Evolutionary conservation across 2,888 invertebrate species (phyloP).

Genomic region (Catonia carolina): DNA sequence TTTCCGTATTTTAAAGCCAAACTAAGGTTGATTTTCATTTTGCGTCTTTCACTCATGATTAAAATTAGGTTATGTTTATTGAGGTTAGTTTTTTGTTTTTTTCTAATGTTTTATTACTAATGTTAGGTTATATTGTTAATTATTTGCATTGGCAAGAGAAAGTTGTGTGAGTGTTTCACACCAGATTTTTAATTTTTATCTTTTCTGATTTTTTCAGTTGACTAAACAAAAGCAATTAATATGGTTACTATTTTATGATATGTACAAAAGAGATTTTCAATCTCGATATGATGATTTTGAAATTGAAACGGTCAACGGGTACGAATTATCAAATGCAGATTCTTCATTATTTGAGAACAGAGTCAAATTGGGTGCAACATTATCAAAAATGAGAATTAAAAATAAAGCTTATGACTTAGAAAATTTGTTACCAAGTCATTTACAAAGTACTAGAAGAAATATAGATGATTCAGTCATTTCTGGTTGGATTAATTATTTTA

Average conservation of each 20-base stretch:
- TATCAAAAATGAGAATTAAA: conserved; percentile 67
- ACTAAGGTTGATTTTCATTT: no score
- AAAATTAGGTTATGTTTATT: no score
- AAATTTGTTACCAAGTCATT: conserved; percentile 62
- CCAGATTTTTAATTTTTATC: no score
- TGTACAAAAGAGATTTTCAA: conserved; percentile 56
- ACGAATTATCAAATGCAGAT: conserved; percentile 49
- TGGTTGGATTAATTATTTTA: conserved; percentile 74
- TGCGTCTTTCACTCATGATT: no score
- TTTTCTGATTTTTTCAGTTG: conserved; percentile 40
- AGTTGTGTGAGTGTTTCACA: no score
- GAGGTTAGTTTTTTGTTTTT: no score
- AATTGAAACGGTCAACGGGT: conserved; percentile 21
- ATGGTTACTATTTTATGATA: conserved; percentile 64
- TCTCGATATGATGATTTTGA: neutral
- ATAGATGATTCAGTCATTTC: conserved; percentile 46
- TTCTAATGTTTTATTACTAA: no score
- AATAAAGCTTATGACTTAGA: conserved; percentile 59
- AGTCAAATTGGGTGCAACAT: conserved; percentile 65
- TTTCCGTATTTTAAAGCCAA: no score
- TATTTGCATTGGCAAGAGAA: no score
- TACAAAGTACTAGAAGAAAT: conserved; percentile 60
- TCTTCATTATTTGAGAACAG: conserved; percentile 56
- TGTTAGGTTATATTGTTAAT: no score
- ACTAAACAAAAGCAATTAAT: conserved; percentile 44